Conservation (phyloP, 2,113 vertebrate genomes). For the Empidonax alnorum region DNA sequence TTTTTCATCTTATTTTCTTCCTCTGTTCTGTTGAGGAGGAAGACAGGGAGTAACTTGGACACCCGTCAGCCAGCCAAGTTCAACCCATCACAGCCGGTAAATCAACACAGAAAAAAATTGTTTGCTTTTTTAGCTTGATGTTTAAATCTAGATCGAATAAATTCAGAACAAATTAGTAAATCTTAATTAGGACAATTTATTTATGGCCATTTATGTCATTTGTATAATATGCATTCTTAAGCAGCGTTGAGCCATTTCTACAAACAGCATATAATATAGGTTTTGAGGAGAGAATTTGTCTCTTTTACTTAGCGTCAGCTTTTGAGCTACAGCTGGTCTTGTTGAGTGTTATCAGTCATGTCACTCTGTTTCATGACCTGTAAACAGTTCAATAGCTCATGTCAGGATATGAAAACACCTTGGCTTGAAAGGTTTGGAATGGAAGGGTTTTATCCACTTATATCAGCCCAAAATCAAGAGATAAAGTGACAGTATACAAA, state of each 20-base stretch:
- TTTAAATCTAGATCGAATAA: neutral
- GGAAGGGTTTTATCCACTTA: neutral
- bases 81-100: neutral
- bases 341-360: neutral
- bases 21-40: neutral
- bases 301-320: neutral
- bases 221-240: neutral
- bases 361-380: neutral
- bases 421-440: neutral
- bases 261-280: neutral
- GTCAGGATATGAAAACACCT: slow-evolving; percentile 5
- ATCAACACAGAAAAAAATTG: neutral
- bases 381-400: slow-evolving; percentile 2
- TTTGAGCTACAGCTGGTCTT: neutral
- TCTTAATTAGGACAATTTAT: neutral
- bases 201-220: neutral
- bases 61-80: neutral
- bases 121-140: neutral
- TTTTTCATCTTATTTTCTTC: neutral
- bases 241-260: neutral
- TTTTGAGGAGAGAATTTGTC: neutral
- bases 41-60: neutral
- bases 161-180: neutral
- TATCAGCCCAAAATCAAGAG: neutral
- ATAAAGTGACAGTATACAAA: slow-evolving; percentile 6